A percentile compares a stretch with the other conserved stretches of the same genome.
phyloP scores from a whole-genome alignment of 2,888 invertebrate genomes.

The Drosophila neonasuta region DNA sequence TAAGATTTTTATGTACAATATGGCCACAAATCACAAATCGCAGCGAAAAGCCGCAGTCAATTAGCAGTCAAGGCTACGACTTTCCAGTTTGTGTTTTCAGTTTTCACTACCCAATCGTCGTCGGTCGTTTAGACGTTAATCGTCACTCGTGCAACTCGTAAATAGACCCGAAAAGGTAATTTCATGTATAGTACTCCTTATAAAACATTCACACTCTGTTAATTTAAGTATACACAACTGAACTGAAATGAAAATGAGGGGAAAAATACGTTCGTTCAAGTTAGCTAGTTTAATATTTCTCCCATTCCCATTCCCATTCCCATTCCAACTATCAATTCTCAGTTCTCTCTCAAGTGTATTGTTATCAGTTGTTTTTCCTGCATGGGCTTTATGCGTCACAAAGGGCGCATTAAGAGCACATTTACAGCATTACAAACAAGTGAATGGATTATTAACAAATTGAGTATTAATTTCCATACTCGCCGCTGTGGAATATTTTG shows the following conservation, averaged over 20 bases:
- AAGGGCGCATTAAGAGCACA: constrained; percentile 35
- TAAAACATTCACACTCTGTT: constrained; percentile 46
- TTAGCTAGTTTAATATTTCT: neutral
- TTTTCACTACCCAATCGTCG: constrained; percentile 27
- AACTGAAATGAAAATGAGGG: constrained; percentile 7
- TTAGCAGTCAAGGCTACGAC: constrained; percentile 50
- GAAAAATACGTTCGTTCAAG: neutral
- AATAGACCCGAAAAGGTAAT: constrained; percentile 21
- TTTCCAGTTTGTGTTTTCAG: constrained; percentile 38
- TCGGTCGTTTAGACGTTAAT: constrained; percentile 23
- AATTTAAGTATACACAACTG: constrained; percentile 23
- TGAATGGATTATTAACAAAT: constrained; percentile 54
- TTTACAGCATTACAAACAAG: constrained; percentile 13
- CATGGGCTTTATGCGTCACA: constrained; percentile 44
- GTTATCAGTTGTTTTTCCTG: constrained; percentile 45
- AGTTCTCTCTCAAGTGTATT: constrained; percentile 2
- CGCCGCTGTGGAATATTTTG: constrained; percentile 49
- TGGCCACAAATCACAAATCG: constrained; percentile 36
- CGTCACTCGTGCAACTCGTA: constrained; percentile 36
- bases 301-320: too few species aligned
- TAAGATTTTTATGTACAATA: constrained; percentile 43
- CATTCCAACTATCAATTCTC: constrained; percentile 34
- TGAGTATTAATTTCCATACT: constrained; percentile 42
- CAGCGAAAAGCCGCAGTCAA: constrained; percentile 34
- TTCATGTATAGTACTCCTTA: constrained; percentile 9